phyloP scores from a whole-genome alignment of 1,140 invertebrate species.

The Heliothis subflexa region DNA sequence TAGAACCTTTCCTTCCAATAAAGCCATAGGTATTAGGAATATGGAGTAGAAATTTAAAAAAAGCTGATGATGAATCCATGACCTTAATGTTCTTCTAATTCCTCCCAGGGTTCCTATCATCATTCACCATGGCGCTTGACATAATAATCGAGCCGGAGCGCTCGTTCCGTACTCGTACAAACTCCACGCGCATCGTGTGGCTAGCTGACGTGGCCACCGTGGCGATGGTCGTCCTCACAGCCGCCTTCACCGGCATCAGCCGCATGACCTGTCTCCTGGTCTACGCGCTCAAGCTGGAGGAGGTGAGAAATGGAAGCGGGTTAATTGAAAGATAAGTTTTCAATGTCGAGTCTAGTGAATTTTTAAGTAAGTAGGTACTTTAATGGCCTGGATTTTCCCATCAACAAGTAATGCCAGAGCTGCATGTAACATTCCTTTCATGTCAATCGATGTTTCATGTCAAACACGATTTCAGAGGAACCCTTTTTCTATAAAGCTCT shows the following conservation, averaged over 20 bases:
- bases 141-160: not conserved
- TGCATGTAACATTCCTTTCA: no score
- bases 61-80: no score
- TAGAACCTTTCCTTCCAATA: no score
- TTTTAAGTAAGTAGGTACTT: no score
- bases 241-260: not conserved
- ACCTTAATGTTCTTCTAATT: not conserved
- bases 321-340: no score
- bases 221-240: conserved; percentile 2
- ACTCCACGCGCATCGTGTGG: conserved; percentile 26
- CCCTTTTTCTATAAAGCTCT: no score
- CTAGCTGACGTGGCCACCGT: conserved; percentile 13
- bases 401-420: no score
- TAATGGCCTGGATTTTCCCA: no score
- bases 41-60: not conserved
- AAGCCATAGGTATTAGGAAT: not conserved
- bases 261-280: conserved; percentile 1
- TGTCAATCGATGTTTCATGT: no score
- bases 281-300: not conserved
- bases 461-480: no score
- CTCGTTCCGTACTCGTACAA: conserved; percentile 9
- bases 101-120: conserved; percentile 9
- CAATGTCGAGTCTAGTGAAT: no score
- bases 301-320: not conserved
- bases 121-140: conserved; percentile 1